Evolutionary conservation across 2,113 vertebrate genomes (phyloP).

Genomic region (Megaceryle torquata): DNA sequence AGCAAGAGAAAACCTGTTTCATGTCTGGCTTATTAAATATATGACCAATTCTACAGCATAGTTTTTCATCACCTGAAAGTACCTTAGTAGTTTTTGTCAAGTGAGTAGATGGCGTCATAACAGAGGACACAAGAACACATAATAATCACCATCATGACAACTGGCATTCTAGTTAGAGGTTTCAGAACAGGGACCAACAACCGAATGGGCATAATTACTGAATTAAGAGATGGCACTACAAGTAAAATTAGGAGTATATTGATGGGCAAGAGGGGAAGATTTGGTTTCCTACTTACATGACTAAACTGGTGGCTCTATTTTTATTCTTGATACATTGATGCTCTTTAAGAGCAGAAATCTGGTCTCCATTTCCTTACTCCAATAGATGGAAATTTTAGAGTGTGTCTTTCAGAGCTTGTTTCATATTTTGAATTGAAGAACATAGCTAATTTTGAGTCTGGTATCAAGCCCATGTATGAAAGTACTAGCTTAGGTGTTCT

Average conservation of each 20-base stretch:
- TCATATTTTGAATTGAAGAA: background rate
- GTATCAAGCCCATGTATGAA: background rate
- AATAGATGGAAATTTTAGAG: background rate
- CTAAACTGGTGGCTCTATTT: background rate
- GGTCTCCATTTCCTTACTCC: background rate
- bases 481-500: background rate
- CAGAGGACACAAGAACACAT: background rate
- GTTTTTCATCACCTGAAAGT: background rate
- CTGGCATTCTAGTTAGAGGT: background rate
- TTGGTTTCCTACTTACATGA: background rate
- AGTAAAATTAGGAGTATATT: background rate
- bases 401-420: background rate
- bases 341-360: background rate
- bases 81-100: background rate
- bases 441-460: background rate
- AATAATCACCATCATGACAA: background rate
- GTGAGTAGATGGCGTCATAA: background rate
- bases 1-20: background rate
- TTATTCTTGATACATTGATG: background rate
- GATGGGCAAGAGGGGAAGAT: background rate
- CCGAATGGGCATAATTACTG: background rate
- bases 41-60: background rate
- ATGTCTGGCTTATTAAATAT: background rate
- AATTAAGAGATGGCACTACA: background rate
- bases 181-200: background rate